Evolutionary conservation across 2,797 vertebrate species (phyloP), one percentile per base, ranked within the genome.

Genomic region (Cichlasoma orientale): DNA sequence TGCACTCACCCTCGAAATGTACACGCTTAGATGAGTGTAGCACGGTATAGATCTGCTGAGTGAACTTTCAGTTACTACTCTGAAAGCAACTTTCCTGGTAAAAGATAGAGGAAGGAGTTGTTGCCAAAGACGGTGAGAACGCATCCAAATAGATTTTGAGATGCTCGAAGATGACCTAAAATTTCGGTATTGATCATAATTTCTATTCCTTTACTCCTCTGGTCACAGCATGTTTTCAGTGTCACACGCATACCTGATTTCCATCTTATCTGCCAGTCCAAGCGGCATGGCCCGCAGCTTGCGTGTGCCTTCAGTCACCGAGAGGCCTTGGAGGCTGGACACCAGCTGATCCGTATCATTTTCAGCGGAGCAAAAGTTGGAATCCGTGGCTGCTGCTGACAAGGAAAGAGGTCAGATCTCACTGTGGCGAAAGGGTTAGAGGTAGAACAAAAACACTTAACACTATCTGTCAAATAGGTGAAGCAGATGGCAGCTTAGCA

Each of bases 191-290:
- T 59, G 21, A 27, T 56, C 2, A 7, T 41, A 21, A 25, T 72
- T 41, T 36, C 21, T 8, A 25, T 25, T 56, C 4, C 18, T 29
- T 1, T 0, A 13, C 25, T n/a, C 41, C 63, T n/a, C 63, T 50
- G 41, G 9, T 12, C 3, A 10, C 6, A 38, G 1, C 13, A 7
- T 59, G 29, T 53, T 50, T 55, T 47, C 29, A 54, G 21, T 5
- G 8, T 27, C 59, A 31, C 19, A 0, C 23, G 1, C 23, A 1
- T 89, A 98, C 97, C 95, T 86, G 63, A 97, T 85, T 47, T 87
- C 10, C 41, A 86, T 91, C 73, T 98, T 98, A 77, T 97, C 94
- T 0, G 36, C 72, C 81, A 98, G 91, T 90, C 90, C 94, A 52
- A 97, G 77, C 0, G 97, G 94, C 94, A 95, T 79, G 0, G 76